Base-by-base conservation (phyloP, 1,140 invertebrate genomes). In the Caenorhabditis remanei region DNA sequence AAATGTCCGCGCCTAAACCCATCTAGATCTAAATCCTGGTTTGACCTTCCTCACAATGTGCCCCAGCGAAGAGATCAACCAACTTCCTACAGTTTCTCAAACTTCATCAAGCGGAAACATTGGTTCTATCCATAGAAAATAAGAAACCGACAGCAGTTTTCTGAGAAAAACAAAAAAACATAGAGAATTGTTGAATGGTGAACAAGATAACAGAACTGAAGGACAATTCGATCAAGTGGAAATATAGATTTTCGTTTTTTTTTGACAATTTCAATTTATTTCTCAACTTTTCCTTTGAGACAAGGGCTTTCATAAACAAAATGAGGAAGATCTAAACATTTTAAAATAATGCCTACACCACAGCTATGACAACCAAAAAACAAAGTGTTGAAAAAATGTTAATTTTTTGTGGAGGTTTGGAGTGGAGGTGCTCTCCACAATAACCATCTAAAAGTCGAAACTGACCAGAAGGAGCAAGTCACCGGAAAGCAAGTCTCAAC, bases 21-120 rank as follows among this genome's bases (percentile, higher is more conserved):
- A 53, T 21, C 71, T 24, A 79, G 4, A 79, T 53, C 71, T 48
- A 50, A 50, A 79, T 53, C 46, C 46, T 24, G n/a, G 2, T 8
- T 2, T 32, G 71, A 79, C 71, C 71, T 79, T 79, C 46, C 32
- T 32, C 32, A 32, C 32, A 50, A 16, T 3, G 13, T 53, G 16
- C 50, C n/a, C 71, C 43, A 43, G 13, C 71, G 0, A 79, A 50
- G 43, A 48, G 71, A 79, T 79, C 71, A 79, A 24, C 71, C 71
- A 79, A 79, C 71, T 79, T 79, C 46, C 46, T 50, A 50, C 19
- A 79, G 71, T 79, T 53, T 79, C 21, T 16, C n/a, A 50, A 79
- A 79, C 71, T 79, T 79, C 21, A 79, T 53, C 71, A 79, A 50
- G 71, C 71, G 71, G 71, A 79, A 79, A 79, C 50, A 79, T 79